Conservation (phyloP, 92 coral and sea anemone species). For the Epizoanthus ramosus region DNA sequence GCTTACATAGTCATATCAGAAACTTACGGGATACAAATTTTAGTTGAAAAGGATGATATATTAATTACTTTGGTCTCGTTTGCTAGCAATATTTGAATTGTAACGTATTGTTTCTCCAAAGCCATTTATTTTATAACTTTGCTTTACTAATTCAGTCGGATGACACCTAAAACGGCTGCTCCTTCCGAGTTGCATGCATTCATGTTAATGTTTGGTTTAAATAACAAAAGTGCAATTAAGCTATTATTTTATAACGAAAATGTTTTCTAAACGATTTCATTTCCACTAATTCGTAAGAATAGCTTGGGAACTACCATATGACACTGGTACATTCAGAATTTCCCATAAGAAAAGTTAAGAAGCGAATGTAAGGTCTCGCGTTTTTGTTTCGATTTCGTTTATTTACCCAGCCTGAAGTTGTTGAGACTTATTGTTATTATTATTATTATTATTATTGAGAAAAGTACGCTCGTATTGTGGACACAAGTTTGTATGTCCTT, state of each 20-base stretch:
- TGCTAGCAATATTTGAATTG: constrained; percentile 10
- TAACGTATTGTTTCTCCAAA: background rate
- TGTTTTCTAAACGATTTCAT: background rate
- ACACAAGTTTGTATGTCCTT: background rate
- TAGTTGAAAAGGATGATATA: no score
- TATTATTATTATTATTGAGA: no score
- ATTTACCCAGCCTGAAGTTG: no score
- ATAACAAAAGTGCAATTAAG: constrained; percentile 12
- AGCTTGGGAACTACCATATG: background rate
- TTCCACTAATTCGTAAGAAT: background rate
- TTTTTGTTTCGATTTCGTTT: no score
- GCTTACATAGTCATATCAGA: background rate
- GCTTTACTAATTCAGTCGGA: background rate
- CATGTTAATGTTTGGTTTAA: constrained; percentile 2
- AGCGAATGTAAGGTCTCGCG: no score
- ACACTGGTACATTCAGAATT: background rate
- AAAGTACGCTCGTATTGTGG: no score
- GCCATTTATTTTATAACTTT: constrained; percentile 9
- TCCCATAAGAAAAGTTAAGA: no score
- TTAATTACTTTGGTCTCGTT: background rate
- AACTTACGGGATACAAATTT: background rate
- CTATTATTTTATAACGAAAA: constrained; percentile 15
- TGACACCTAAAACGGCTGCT: background rate
- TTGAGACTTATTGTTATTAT: no score
- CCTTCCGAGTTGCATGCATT: background rate